phyloP scores from a whole-genome alignment of 1,140 invertebrate species.

The Harlomillsia oculata region DNA sequence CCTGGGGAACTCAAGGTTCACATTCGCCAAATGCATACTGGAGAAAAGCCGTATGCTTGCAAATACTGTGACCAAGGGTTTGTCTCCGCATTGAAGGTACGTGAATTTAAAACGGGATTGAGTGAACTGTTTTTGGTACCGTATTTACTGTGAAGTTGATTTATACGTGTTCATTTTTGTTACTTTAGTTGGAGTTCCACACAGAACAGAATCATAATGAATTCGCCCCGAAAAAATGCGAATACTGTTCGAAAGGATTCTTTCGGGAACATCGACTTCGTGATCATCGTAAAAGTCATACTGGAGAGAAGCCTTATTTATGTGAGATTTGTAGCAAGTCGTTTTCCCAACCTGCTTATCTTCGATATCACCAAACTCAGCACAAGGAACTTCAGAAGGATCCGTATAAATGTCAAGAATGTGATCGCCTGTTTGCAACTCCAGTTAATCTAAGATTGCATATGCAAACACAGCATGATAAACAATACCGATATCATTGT shows the following conservation, averaged over 20 bases:
- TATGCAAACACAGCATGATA: conserved; percentile 15
- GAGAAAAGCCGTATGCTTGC: conserved; percentile 17
- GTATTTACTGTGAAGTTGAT: too few relatives aligned
- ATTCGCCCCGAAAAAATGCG: conserved; percentile 14
- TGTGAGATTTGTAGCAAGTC: conserved; percentile 23
- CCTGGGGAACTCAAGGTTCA: conserved; percentile 7
- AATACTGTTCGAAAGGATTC: conserved; percentile 15
- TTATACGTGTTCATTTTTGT: too few relatives aligned
- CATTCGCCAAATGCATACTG: conserved; percentile 4
- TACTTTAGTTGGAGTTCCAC: conserved; percentile 12
- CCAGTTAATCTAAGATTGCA: conserved; percentile 16
- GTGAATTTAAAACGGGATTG: too few relatives aligned
- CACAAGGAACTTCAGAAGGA: conserved; percentile 19
- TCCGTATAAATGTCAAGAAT: conserved; percentile 16
- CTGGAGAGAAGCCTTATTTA: conserved; percentile 16
- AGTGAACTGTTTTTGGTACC: too few relatives aligned
- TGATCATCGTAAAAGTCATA: conserved; percentile 7
- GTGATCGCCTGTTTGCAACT: conserved; percentile 8
- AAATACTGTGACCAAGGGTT: conserved; percentile 8
- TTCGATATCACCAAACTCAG: conserved; percentile 23
- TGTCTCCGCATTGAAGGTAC: conserved; percentile 10
- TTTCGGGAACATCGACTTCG: conserved; percentile 13
- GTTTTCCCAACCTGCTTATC: conserved; percentile 19
- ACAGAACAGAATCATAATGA: conserved; percentile 16
- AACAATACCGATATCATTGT: conserved; percentile 19